phyloP scores from a whole-genome alignment of 2,888 invertebrate genomes.

The Macrophya alboannulata region DNA sequence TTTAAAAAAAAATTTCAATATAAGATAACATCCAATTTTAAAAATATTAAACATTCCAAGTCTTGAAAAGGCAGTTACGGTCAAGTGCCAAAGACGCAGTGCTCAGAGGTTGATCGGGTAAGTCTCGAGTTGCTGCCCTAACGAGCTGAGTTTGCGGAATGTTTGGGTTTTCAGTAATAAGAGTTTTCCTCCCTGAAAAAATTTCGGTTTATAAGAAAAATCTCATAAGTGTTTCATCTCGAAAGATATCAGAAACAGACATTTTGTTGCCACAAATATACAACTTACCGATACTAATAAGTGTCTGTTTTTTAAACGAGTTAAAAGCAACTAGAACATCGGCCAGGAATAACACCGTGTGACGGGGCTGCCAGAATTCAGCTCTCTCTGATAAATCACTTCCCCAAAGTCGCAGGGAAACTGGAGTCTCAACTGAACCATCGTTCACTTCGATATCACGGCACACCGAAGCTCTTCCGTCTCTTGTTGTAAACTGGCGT shows the following conservation, averaged over 20 bases:
- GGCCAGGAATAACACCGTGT: constrained; percentile 87
- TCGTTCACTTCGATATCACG: constrained; percentile 85
- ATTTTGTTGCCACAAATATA: neutral
- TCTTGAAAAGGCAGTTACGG: neutral
- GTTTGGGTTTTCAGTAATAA: constrained; percentile 89
- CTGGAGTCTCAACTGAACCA: constrained; percentile 84
- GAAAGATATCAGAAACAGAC: neutral
- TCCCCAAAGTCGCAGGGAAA: constrained; percentile 86
- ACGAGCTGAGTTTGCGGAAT: constrained; percentile 84
- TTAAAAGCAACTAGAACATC: constrained; percentile 84
- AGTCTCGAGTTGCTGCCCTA: constrained; percentile 67
- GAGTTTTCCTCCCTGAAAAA: constrained; percentile 78
- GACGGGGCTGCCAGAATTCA: constrained; percentile 85
- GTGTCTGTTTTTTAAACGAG: constrained; percentile 73
- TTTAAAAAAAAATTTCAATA: neutral
- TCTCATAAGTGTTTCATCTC: neutral
- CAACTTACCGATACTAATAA: constrained; percentile 68
- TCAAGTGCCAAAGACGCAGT: neutral
- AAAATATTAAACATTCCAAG: constrained; percentile 16
- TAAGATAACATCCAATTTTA: constrained; percentile 43
- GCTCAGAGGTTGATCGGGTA: constrained; percentile 42
- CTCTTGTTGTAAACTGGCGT: constrained; percentile 84
- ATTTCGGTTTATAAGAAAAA: neutral
- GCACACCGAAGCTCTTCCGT: constrained; percentile 83
- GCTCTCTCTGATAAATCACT: constrained; percentile 86